Evolutionary conservation across 1,140 invertebrate genomes (phyloP).

Genomic region (Proctacanthus coquilletti): DNA sequence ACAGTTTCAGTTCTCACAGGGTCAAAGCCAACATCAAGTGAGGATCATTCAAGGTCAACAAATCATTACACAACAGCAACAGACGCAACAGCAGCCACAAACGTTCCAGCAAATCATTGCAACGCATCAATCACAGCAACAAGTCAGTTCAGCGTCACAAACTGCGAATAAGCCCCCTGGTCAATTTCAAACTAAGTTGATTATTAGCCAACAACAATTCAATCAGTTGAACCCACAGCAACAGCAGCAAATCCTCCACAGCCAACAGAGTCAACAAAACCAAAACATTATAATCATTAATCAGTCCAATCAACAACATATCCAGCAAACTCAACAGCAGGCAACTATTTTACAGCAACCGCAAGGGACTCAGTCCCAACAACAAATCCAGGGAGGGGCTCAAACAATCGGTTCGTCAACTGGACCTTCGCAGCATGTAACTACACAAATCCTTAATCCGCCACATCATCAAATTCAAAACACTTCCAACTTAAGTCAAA

Average conservation of each 20-base stretch:
- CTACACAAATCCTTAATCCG: conserved; percentile 9
- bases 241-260: conserved; percentile 36
- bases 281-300: conserved; percentile 27
- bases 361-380: conserved; percentile 11
- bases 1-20: conserved; percentile 1
- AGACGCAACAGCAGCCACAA: conserved; percentile 16
- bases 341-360: conserved; percentile 6
- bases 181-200: conserved; percentile 13
- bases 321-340: conserved; percentile 12
- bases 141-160: conserved; percentile 7
- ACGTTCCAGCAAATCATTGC: conserved; percentile 13
- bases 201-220: conserved; percentile 36
- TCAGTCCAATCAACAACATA: conserved; percentile 21
- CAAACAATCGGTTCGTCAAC: conserved; percentile 12
- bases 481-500: too few species aligned
- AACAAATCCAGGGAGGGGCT: conserved; percentile 15
- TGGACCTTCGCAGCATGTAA: too few species aligned
- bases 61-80: conserved; percentile 15
- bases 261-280: conserved; percentile 24
- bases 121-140: conserved; percentile 7
- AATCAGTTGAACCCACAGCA: conserved; percentile 36
- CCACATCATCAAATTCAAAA: conserved; percentile 10
- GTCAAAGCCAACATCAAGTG: conserved; percentile 14
- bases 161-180: conserved; percentile 10
- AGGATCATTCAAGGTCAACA: conserved; percentile 21